Conservation (phyloP, 1,140 invertebrate species). For the Cherax quadricarinatus region DNA sequence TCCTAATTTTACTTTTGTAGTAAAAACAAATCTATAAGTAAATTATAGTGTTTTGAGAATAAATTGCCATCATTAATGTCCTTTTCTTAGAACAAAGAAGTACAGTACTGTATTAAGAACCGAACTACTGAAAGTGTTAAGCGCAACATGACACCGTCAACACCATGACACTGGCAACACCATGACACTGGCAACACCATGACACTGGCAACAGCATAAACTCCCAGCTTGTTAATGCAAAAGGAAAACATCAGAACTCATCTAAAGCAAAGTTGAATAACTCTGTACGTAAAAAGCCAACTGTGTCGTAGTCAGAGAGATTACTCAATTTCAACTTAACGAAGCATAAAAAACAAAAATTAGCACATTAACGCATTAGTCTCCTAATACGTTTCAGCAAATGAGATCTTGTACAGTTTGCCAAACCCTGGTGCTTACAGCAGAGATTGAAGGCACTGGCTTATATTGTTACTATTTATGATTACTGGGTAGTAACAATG, state of each 20-base stretch:
- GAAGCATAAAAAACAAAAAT: conserved; percentile 20
- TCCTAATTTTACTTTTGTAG: too few relatives aligned
- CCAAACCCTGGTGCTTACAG: conserved; percentile 29
- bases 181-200: neutral
- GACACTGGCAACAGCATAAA: conserved; percentile 17
- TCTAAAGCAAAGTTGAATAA: conserved; percentile 13
- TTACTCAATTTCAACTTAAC: conserved; percentile 16
- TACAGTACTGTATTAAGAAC: neutral
- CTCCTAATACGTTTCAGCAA: conserved; percentile 40
- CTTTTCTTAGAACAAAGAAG: neutral
- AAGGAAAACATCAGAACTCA: conserved; percentile 12
- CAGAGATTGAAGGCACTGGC: conserved; percentile 35
- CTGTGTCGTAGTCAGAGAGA: conserved; percentile 39
- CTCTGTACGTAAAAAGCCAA: conserved; percentile 36
- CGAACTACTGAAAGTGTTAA: conserved; percentile 18
- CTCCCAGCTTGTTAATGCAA: conserved; percentile 30
- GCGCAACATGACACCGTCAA: conserved; percentile 1
- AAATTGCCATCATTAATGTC: neutral
- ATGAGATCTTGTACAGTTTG: conserved; percentile 47
- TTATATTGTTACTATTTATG: neutral
- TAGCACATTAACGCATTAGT: conserved; percentile 36
- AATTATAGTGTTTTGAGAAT: neutral
- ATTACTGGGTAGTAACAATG: neutral
- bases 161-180: neutral
- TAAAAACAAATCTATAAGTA: too few relatives aligned